phyloP scores from a whole-genome alignment of 2,888 invertebrate species.

The Onchidella celtica region DNA sequence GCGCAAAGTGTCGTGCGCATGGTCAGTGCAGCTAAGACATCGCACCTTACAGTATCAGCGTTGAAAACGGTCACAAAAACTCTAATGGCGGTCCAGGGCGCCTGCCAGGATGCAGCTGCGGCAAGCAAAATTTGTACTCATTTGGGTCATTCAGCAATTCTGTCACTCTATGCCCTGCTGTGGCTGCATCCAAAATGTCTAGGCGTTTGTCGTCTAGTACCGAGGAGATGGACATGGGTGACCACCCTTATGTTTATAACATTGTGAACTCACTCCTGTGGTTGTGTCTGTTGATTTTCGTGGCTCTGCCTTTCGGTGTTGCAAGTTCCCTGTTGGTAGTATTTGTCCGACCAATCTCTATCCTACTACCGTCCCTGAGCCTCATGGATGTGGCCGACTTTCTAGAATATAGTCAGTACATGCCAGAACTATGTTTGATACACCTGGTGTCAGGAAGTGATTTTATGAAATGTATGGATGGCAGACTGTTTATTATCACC shows the following conservation, averaged over 20 bases:
- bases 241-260: constrained; percentile 25
- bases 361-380: neutral
- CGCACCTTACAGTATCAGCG: no score
- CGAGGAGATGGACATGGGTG: constrained; percentile 13
- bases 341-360: constrained; percentile 14
- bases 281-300: constrained; percentile 34
- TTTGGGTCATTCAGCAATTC: no score
- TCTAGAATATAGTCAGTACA: constrained; percentile 31
- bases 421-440: constrained; percentile 42
- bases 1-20: no score
- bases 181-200: no score
- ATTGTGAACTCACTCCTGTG: constrained; percentile 31
- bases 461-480: constrained; percentile 6
- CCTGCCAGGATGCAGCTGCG: no score
- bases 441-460: constrained; percentile 17
- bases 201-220: constrained; percentile 27
- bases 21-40: no score
- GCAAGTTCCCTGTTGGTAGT: constrained; percentile 27
- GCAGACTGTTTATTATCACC: neutral
- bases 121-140: no score
- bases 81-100: no score
- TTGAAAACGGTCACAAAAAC: no score
- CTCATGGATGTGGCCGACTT: constrained; percentile 7
- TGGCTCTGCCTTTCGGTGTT: constrained; percentile 38
- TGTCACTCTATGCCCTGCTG: no score